Evolutionary conservation across 23 tunicate species (phyloP), one percentile per base, ranked within the genome.

Genomic region (Botrylloides violaceus): DNA sequence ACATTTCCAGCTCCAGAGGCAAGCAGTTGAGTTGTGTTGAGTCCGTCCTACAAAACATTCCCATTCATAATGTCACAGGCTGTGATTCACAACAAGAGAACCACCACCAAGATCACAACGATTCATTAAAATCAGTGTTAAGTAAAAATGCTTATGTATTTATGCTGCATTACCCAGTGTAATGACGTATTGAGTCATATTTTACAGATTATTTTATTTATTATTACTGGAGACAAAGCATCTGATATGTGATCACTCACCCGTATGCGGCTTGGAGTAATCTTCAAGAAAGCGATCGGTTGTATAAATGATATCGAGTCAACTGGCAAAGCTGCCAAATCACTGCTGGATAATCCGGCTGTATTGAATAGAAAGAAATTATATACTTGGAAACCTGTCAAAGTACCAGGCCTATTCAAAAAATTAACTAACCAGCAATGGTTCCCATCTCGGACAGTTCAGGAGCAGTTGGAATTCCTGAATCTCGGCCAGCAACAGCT

Each of bases 361-460:
- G 49, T n/a, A 57, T 24, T 30, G 15, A n/a, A n/a, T 0, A 60
- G 29, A 29, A 60, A 60, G 65, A 15, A 29, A 20, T n/a, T n/a
- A n/a, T n/a, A n/a, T n/a, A n/a, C n/a, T n/a, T n/a, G n/a, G n/a
- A n/a, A n/a, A n/a, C n/a, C n/a, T n/a, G n/a, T n/a, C n/a, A n/a
- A n/a, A n/a, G n/a, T n/a, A n/a, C n/a, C n/a, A n/a, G n/a, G n/a
- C n/a, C n/a, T n/a, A n/a, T n/a, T n/a, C n/a, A n/a, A n/a, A n/a
- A n/a, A n/a, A n/a, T n/a, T n/a, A 12, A 48, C 62, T 5, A 28
- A 82, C 87, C 87, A 21, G 78, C 78, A 22, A 83, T 29, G 36
- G 89, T 36, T 18, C 89, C 89, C 81, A 83, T 77, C 34, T 77
- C 61, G 9, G 30, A 25, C 6, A 84, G 34, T 28, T 58, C 39